These are phyloP conservation scores for Gymnarchus niloticus DNA, from an alignment of 2,113 vertebrate genomes.

Conservation along the genomic window DNA sequence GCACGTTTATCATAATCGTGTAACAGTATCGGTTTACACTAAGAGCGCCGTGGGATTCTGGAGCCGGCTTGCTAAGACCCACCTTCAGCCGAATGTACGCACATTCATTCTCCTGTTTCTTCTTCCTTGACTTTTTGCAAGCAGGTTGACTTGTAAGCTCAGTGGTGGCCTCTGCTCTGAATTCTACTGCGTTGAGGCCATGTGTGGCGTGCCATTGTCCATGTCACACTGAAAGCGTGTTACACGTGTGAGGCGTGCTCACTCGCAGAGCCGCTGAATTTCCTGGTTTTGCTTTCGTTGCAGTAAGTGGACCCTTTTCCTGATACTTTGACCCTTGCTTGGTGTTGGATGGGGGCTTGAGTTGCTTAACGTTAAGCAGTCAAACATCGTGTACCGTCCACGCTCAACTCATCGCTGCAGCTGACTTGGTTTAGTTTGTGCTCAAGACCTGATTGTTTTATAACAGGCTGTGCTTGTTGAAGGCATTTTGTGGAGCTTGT, in stretches of 20 bases:
- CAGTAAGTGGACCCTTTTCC: too few species aligned
- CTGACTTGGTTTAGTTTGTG: too few species aligned
- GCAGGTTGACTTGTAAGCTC: not conserved
- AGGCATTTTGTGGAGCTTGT: too few species aligned
- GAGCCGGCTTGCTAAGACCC: not conserved
- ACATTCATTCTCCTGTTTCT: not conserved
- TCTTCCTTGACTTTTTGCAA: not conserved
- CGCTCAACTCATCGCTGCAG: too few species aligned
- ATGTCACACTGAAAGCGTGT: not conserved
- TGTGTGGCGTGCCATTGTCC: not conserved
- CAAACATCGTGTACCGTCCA: too few species aligned
- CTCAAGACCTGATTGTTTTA: too few species aligned
- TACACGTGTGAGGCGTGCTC: not conserved
- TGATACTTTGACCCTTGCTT: too few species aligned
- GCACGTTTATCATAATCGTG: not conserved
- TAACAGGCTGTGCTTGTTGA: too few species aligned
- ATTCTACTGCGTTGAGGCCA: slow-evolving; percentile 19
- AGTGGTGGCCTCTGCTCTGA: slow-evolving; percentile 17
- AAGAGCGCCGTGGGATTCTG: not conserved
- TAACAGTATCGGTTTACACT: not conserved
- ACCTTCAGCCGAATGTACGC: not conserved
- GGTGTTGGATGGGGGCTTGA: too few species aligned
- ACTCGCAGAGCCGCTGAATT: not conserved
- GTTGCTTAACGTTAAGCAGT: too few species aligned
- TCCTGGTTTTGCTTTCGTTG: not conserved